phyloP scores from a whole-genome alignment of 2,888 invertebrate genomes.

The Isoperla grammatica region DNA sequence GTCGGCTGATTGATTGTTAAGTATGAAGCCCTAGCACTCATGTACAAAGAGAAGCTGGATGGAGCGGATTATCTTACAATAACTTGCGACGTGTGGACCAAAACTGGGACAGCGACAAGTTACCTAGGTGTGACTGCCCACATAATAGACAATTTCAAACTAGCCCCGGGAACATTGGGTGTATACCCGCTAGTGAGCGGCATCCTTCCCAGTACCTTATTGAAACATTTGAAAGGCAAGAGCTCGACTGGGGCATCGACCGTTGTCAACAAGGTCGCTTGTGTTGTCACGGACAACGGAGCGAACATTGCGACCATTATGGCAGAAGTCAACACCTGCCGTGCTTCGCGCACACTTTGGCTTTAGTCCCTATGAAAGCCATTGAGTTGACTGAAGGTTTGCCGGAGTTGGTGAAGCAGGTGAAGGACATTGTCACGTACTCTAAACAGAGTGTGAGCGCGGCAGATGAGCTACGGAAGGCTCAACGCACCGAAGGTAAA shows the following conservation, averaged over 20 bases:
- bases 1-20: neutral
- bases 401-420: too few species aligned
- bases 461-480: too few species aligned
- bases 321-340: conserved; percentile 26
- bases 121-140: neutral
- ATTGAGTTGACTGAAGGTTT: too few species aligned
- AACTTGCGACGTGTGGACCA: neutral
- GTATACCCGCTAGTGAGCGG: neutral
- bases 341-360: too few species aligned
- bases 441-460: too few species aligned
- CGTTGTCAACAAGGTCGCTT: conserved; percentile 27
- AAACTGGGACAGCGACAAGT: neutral
- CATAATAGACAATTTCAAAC: neutral
- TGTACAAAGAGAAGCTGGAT: neutral
- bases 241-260: neutral
- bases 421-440: too few species aligned
- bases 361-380: too few species aligned
- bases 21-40: neutral
- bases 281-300: conserved; percentile 33
- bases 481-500: too few species aligned
- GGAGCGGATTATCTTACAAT: neutral
- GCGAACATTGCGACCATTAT: conserved; percentile 33
- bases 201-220: too few species aligned
- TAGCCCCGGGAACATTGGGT: neutral
- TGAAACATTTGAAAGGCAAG: too few species aligned